Conservation (phyloP, 2,888 invertebrate genomes). For the Tuberolachnus salignus region DNA sequence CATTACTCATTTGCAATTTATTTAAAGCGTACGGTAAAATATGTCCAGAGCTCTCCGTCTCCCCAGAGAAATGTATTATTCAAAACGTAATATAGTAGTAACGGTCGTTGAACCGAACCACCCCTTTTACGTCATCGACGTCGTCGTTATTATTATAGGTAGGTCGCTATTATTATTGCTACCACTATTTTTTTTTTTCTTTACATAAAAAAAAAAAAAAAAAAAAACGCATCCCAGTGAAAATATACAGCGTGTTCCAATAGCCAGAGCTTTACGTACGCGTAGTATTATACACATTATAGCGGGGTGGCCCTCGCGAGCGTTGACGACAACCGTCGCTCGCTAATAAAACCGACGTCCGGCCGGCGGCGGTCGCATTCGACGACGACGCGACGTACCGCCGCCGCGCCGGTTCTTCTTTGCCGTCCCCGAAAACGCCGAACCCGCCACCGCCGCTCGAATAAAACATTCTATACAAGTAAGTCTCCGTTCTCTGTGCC, state of each 20-base stretch:
- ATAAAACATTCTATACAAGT: too few species aligned
- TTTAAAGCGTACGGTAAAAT: not conserved
- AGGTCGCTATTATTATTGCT: not conserved
- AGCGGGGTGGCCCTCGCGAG: not conserved
- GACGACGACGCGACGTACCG: not conserved
- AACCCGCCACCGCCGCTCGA: too few species aligned
- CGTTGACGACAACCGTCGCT: not conserved
- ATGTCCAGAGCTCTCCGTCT: too few species aligned
- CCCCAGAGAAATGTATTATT: conserved; percentile 40
- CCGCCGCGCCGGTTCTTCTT: not conserved
- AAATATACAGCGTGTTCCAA: not conserved
- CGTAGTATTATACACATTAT: not conserved
- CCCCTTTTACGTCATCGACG: too few species aligned
- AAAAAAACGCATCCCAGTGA: conserved; percentile 5
- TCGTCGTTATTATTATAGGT: not conserved
- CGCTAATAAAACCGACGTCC: not conserved
- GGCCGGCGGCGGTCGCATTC: not conserved
- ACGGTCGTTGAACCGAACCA: conserved; percentile 38
- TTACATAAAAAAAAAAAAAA: too few species aligned
- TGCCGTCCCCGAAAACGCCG: not conserved
- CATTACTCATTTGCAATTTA: too few species aligned
- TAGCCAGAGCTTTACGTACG: conserved; percentile 7
- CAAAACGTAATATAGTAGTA: not conserved
- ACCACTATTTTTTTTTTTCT: too few species aligned
- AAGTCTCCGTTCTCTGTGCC: too few species aligned